Conservation (phyloP, 2,113 vertebrate species). For the Dinomys branickii region DNA sequence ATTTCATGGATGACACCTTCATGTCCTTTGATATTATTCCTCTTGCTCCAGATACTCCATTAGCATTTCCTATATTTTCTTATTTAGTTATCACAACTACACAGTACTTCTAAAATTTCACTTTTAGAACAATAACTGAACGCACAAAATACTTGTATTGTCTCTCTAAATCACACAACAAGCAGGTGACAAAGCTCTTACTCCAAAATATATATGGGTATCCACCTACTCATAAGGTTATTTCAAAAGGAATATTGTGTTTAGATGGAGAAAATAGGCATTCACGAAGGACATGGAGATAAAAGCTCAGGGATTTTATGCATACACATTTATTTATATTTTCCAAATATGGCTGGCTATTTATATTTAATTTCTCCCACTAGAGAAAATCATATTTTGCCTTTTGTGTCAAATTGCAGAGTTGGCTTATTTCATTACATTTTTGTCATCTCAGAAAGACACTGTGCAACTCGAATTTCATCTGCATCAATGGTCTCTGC, state of each 20-base stretch:
- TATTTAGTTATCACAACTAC: background rate
- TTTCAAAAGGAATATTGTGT: conserved; percentile 6
- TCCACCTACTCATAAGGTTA: background rate
- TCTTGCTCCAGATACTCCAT: background rate
- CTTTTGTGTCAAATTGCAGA: conserved; percentile 66
- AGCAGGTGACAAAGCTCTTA: background rate
- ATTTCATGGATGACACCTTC: background rate
- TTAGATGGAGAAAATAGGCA: conserved; percentile 10
- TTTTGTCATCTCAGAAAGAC: conserved; percentile 73
- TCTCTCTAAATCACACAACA: background rate
- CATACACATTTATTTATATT: conserved; percentile 60
- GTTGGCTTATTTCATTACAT: conserved; percentile 62
- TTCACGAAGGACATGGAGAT: background rate
- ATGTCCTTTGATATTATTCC: background rate
- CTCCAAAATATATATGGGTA: background rate
- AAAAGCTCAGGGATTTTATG: conserved; percentile 21
- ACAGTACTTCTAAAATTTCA: background rate
- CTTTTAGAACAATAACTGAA: background rate
- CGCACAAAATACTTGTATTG: background rate
- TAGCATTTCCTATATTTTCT: background rate
- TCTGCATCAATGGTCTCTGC: conserved; percentile 65
- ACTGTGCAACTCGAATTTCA: conserved; percentile 65
- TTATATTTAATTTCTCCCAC: conserved; percentile 66
- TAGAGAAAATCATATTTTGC: conserved; percentile 54
- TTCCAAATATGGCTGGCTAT: conserved; percentile 71